Evolutionary conservation across 2,797 vertebrate genomes (phyloP), one percentile per base, ranked within the genome.

Genomic region (Sardinella longiceps): DNA sequence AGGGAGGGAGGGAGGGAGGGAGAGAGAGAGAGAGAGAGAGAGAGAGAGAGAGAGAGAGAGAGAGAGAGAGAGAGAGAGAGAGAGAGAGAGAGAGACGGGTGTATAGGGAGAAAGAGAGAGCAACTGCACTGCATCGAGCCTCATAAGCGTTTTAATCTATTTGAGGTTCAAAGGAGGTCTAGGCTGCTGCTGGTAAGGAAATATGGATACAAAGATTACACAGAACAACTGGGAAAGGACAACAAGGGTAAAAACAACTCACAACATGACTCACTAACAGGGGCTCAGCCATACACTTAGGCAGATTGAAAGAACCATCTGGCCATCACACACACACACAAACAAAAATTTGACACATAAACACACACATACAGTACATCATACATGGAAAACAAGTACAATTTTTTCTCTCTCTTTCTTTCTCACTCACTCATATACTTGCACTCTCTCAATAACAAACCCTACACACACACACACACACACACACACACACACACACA

Each of bases 331-430:
- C 20, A n/a, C 23, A 25, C 53, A 77, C 66, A 23, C 66, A 74
- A 14, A 37, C 63, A 74, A 33, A 20, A 14, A 74, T 20, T 1
- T 14, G 18, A 48, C 18, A 23, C 12, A 39, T 18, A 43, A 2
- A 77, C 70, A 66, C 70, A 77, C 56, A 66, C 15, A 20, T 33
- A 77, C 70, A n/a, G n/a, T n/a, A n/a, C n/a, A n/a, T n/a, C n/a
- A n/a, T n/a, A 20, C 9, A 74, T 33, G 7, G 1, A 74, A 20
- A 18, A 15, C 50, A 15, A 20, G 0, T 14, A 39, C 66, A n/a
- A 11, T n/a, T 25, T 23, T 53, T 23, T 23, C 7, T 3, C 2
- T 20, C 51, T 53, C 51, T 53, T 23, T 53, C 51, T 53, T 23
- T 53, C 51, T 20, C 20, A 18, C 51, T 53, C 18, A 18, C 18